These are phyloP conservation scores for Pavo muticus DNA, from an alignment of 2,113 vertebrate species.

Conservation along the genomic window DNA sequence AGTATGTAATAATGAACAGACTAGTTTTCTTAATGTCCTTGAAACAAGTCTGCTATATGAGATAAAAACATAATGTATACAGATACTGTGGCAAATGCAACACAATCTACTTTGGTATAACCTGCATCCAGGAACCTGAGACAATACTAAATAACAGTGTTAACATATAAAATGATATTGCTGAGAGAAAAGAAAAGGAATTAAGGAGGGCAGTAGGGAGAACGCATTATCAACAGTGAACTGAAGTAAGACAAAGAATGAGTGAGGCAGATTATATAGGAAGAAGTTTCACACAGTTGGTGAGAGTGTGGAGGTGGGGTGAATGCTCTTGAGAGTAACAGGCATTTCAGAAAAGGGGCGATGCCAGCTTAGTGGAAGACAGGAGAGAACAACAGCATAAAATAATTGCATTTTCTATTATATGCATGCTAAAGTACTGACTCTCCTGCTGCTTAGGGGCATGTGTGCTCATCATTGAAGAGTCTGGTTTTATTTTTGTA, in stretches of 20 bases:
- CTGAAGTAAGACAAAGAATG: neutral
- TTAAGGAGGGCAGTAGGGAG: neutral
- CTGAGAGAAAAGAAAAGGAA: neutral
- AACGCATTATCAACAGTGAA: neutral
- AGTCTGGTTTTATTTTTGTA: neutral
- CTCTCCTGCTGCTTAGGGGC: neutral
- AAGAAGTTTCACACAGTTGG: neutral
- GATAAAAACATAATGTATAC: neutral
- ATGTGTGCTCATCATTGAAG: neutral
- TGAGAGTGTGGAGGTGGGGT: rapidly evolving
- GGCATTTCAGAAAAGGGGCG: neutral
- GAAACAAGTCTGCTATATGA: slow-evolving; percentile 44
- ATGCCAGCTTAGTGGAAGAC: neutral
- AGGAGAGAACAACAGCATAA: neutral
- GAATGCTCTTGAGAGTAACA: neutral
- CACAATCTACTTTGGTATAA: neutral
- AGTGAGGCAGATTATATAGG: neutral
- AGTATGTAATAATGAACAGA: slow-evolving; percentile 1
- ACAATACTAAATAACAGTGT: slow-evolving; percentile 1
- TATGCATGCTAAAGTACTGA: neutral
- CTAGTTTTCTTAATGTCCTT: slow-evolving; percentile 9
- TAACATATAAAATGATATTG: slow-evolving; percentile 15
- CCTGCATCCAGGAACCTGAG: neutral
- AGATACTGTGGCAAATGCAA: neutral
- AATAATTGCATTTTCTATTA: neutral